Base-by-base conservation (phyloP, 2,113 vertebrate species). In the Lampris incognitus region DNA sequence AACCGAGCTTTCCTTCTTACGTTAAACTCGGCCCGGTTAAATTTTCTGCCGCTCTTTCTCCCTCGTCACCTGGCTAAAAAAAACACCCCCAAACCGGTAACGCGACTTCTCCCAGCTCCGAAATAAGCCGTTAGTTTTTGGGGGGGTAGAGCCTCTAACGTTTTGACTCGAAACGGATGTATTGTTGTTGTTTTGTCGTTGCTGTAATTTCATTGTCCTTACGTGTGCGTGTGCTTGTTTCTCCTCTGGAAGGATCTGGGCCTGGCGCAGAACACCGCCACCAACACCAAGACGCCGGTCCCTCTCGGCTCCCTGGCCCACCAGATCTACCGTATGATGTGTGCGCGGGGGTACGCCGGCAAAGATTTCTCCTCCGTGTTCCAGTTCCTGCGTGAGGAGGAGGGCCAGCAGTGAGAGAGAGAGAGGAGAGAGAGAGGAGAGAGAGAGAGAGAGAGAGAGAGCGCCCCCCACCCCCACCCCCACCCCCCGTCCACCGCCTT, bases 301-400 rank as follows among this genome's bases (percentile, higher is more conserved):
- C 93, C 95, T 42, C 91, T 99, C 55, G 98, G 98, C 82, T 97
- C 97, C 49, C 82, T 98, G 44, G 95, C 97, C 66, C 98, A 99
- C 90, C 98, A 99, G 94, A 93, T 99, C 73, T 99, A 98, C 91
- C 95, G 98, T 81, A 94, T 97, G 93, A 99, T 99, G 97, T 98
- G 96, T 82, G 95, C 96, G 24, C 97, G 97, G 58, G 97, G 98
- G 87, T 99, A 99, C 72, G 93, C 97, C 78, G 88, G 87, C 91
- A 99, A 99, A 94, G 98, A 99, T 94, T 99, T 99, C 95, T 99
- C 98, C 38, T 94, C 97, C 0, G 96, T 99, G 70, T 99, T 99
- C 94, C 97, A 97, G 92, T 99, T 98, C 92, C 95, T 98, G 76
- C 96, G 97, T 40, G 98, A 99, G 83, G 98, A 99, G 85, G 97